Evolutionary conservation across 2,888 invertebrate species (phyloP), one percentile per base, ranked within the genome.

Genomic region (Xanthia togata): DNA sequence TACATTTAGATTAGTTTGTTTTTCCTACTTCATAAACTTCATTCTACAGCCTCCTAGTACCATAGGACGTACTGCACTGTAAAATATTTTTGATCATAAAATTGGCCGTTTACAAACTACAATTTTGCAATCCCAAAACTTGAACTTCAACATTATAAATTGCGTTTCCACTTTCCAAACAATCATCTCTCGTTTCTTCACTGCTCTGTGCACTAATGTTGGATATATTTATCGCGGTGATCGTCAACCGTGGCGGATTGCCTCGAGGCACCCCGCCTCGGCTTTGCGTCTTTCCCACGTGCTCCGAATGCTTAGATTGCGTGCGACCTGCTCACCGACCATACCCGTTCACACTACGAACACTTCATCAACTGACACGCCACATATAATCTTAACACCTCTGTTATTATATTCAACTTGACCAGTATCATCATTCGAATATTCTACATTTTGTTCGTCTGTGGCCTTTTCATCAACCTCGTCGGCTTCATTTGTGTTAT

Each of bases 301-400:
- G 96, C 93, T 91, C 94, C 89, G 95, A 96, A 96, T 96, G 96
- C 95, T 95, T 92, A 93, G 93, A 96, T 96, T 95, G 96, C 96
- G 96, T 96, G 96, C 93, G 95, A 95, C 95, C 95, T 94, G 93
- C 91, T 92, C 91, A 93, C 93, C 91, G 93, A 92, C 91, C 90
- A 89, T 91, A 89, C 89, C 76, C 85, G 92, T 93, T 92, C 93
- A 93, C 86, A 94, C 89, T 89, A 91, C 90, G 87, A 87, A 84
- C 81, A 90, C 92, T 88, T 90, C 90, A 91, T 91, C 91, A 90
- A 88, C 87, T 77, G 78, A 82, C 80, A 82, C 76, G 76, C 84
- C 90, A 88, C 81, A 91, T 81, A 84, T 84, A 73, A 89, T 73
- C 71, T 80, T 71, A 76, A 60, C 73, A 74, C 71, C 84, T 78